Evolutionary conservation across 2,888 invertebrate species (phyloP).

Genomic region (Plusia festucae): DNA sequence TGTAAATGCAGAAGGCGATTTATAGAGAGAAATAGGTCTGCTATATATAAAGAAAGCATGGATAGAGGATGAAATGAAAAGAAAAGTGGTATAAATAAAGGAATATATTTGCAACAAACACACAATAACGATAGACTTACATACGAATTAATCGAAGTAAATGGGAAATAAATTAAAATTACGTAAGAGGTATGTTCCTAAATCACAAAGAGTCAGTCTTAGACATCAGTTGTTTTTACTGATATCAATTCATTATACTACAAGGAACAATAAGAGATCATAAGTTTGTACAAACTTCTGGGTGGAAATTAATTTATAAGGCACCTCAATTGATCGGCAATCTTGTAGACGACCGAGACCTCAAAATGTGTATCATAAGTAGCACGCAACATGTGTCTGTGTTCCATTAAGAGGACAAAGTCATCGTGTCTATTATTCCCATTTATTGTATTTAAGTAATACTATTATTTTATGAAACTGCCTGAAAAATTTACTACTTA

Average conservation of each 20-base stretch:
- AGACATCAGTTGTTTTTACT: conserved; percentile 64
- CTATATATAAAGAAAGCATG: conserved; percentile 85
- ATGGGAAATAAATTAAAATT: conserved; percentile 79
- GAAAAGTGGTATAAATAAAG: conserved; percentile 88
- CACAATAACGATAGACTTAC: conserved; percentile 86
- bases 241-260: conserved; percentile 71
- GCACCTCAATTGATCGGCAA: conserved; percentile 68
- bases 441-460: neutral
- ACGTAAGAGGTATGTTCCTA: conserved; percentile 71
- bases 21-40: conserved; percentile 84
- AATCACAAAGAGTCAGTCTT: conserved; percentile 83
- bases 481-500: neutral
- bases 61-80: conserved; percentile 88
- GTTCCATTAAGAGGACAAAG: conserved; percentile 9
- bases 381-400: conserved; percentile 15
- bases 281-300: conserved; percentile 64
- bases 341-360: conserved; percentile 29
- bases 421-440: conserved; percentile 15
- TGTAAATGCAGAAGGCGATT: conserved; percentile 77
- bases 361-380: conserved; percentile 29
- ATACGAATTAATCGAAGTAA: conserved; percentile 74
- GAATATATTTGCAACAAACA: conserved; percentile 89
- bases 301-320: conserved; percentile 59
- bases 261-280: conserved; percentile 85
- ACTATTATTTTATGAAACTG: neutral